These are phyloP conservation scores for Callitettix versicolor DNA, from an alignment of 1,140 invertebrate species.

Conservation along the genomic window DNA sequence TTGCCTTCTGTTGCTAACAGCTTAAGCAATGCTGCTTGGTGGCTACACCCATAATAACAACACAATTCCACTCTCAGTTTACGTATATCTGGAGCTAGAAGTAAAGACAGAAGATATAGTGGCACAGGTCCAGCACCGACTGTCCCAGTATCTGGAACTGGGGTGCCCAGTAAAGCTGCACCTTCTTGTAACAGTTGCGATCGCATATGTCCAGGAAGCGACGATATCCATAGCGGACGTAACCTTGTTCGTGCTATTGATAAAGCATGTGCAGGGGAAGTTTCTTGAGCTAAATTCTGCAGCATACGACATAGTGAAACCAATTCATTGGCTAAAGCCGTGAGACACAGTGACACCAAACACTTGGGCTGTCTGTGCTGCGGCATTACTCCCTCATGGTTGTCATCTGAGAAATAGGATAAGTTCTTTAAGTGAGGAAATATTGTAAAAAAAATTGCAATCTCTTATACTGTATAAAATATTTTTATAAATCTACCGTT, in stretches of 20 bases:
- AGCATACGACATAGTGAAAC: slow-evolving; percentile 35
- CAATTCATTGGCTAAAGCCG: slow-evolving; percentile 35
- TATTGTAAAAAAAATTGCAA: too few species aligned
- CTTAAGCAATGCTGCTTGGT: slow-evolving; percentile 37
- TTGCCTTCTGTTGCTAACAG: slow-evolving; percentile 34
- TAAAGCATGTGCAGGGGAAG: slow-evolving; percentile 34
- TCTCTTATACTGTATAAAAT: too few species aligned
- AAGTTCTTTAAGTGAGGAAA: too few species aligned
- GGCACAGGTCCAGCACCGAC: slow-evolving; percentile 35
- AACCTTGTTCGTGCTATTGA: slow-evolving; percentile 33
- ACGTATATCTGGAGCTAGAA: slow-evolving; percentile 36
- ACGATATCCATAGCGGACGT: slow-evolving; percentile 36
- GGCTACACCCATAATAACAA: slow-evolving; percentile 41
- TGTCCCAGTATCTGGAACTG: slow-evolving; percentile 24
- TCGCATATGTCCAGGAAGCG: slow-evolving; percentile 31
- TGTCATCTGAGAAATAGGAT: too few species aligned
- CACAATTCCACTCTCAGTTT: slow-evolving; percentile 37
- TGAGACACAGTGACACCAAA: slow-evolving; percentile 35
- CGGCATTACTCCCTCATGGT: slow-evolving; percentile 32
- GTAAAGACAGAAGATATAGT: slow-evolving; percentile 34
- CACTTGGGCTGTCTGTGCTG: slow-evolving; percentile 36
- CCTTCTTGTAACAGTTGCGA: slow-evolving; percentile 35
- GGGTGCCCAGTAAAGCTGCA: slow-evolving; percentile 29
- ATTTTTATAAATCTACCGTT: too few species aligned
- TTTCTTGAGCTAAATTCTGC: slow-evolving; percentile 35